Base-by-base conservation (phyloP, 2,797 vertebrate species). In the Scyliorhinus canicula region DNA sequence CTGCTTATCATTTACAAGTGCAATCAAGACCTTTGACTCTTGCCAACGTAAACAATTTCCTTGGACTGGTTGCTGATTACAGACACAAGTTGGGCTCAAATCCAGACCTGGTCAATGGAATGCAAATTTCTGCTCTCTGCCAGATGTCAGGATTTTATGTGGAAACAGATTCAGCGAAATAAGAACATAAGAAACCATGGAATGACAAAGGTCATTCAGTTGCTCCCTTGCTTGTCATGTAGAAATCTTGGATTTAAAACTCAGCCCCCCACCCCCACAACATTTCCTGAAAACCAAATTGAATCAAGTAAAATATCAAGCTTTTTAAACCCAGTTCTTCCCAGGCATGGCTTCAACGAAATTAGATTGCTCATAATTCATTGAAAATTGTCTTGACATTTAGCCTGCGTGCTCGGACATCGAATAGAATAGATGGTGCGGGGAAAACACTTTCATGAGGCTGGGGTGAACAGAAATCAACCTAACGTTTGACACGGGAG, bases 11-110 rank as follows among this genome's bases (percentile, higher is more conserved):
- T 88, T 88, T 88, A 16, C 85, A 88, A 57, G 19, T 16, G 4
- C 55, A 57, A n/a, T 88, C 52, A 88, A 35, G 85, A 31, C 85
- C 5, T 57, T 60, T 88, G 12, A 35, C 52, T 88, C 85, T n/a
- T 88, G 85, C 85, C 85, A 88, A 88, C 2, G 35, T 88, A 50
- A 86, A 50, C 84, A 47, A 52, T 86, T 86, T 88, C 85, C 52
- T 57, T 88, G 31, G 85, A n/a, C 52, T 88, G 85, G 5, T 5
- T 88, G 85, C 35, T 88, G 85, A 60, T 88, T 85, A 50, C 21
- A 50, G 7, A 47, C 16, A 82, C 21, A 82, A 85, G 7, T 24
- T 85, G 24, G 85, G 28, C 85, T 88, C 55, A 57, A 88, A 88
- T 88, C 55, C 31, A 88, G 85, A 60, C 55, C 52, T 88, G 85